phyloP scores from a whole-genome alignment of 2,797 vertebrate genomes.

The Margarornis squamiger region DNA sequence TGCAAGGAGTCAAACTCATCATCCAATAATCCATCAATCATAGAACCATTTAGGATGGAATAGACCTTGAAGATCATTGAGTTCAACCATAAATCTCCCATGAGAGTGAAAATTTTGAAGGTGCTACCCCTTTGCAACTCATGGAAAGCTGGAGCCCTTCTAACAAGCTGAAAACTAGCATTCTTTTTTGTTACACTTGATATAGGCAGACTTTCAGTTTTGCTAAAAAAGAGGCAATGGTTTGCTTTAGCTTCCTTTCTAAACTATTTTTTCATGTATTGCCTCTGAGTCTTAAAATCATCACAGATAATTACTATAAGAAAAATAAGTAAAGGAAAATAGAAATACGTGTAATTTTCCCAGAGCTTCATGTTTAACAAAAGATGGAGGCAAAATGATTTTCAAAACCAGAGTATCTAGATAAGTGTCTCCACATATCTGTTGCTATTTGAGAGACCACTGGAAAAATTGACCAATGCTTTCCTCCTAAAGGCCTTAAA shows the following conservation, averaged over 20 bases:
- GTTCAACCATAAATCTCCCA: fast-evolving
- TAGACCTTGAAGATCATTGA: fast-evolving
- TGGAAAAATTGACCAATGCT: background rate
- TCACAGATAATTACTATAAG: background rate
- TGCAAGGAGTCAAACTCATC: background rate
- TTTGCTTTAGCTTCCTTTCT: background rate
- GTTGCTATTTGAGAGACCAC: background rate
- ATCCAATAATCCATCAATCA: background rate
- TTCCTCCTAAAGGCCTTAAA: background rate
- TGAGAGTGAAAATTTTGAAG: background rate
- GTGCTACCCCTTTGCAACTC: background rate
- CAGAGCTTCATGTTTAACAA: background rate
- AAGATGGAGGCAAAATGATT: background rate
- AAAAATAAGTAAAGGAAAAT: background rate
- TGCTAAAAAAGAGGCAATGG: background rate
- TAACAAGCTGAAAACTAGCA: background rate
- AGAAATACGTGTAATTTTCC: background rate
- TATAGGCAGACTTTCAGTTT: background rate
- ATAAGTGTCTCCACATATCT: background rate
- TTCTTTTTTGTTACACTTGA: background rate
- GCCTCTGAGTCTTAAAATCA: background rate
- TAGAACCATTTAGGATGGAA: background rate
- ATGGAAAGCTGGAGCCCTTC: background rate
- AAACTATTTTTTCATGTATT: background rate
- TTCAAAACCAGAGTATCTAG: background rate